These are phyloP conservation scores for Maccullochella peelii DNA, from an alignment of 2,113 vertebrate genomes.

Conservation along the genomic window DNA sequence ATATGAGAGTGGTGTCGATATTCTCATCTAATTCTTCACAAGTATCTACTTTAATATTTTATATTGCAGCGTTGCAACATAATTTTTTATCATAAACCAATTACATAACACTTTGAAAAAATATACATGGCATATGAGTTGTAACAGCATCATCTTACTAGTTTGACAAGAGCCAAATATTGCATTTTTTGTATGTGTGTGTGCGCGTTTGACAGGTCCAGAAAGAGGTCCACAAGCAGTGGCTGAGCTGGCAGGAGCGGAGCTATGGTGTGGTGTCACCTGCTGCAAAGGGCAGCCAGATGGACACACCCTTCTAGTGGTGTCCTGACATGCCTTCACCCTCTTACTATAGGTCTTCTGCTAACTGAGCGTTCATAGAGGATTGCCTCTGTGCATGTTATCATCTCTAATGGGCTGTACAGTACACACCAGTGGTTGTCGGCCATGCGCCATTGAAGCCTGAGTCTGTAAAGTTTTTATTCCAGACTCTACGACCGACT, in stretches of 20 bases:
- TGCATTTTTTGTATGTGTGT: conserved; percentile 19
- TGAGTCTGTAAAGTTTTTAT: conserved; percentile 21
- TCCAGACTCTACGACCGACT: background rate
- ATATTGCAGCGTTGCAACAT: background rate
- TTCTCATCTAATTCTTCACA: background rate
- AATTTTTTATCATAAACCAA: too few relatives aligned
- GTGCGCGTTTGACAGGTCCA: conserved; percentile 78
- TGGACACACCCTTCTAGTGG: conserved; percentile 85
- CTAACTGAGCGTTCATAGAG: background rate
- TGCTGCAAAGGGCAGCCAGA: conserved; percentile 84
- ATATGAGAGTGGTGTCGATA: background rate
- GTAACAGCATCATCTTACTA: background rate
- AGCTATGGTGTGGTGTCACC: conserved; percentile 82
- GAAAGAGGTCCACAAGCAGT: conserved; percentile 82
- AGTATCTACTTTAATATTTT: background rate
- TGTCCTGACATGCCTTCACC: background rate
- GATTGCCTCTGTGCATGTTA: background rate
- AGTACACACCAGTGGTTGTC: background rate
- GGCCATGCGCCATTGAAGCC: background rate
- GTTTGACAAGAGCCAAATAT: background rate
- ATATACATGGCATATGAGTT: background rate
- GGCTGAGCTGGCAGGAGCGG: conserved; percentile 81
- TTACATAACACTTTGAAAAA: background rate
- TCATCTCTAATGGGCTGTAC: conserved; percentile 8
- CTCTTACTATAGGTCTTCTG: background rate